phyloP scores from a whole-genome alignment of 2,113 vertebrate genomes.

The Tyto alba region DNA sequence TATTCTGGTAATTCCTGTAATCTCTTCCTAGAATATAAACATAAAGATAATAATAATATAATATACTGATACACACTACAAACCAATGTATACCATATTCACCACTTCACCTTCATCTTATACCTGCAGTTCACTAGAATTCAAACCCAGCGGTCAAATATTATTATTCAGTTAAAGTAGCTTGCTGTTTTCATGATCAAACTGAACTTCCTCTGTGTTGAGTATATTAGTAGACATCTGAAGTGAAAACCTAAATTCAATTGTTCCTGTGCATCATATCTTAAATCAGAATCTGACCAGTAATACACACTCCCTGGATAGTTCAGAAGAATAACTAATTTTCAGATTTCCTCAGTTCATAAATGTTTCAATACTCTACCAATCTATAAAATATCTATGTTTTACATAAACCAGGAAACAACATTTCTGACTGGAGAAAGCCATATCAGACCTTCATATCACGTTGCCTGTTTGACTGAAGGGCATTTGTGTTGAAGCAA shows the following conservation, averaged over 20 bases:
- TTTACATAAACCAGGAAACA: not conserved
- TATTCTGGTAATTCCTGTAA: not conserved
- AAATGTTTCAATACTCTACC: not conserved
- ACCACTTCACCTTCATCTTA: not conserved
- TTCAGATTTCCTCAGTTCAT: not conserved
- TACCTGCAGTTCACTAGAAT: not conserved
- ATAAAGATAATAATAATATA: not conserved
- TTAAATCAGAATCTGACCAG: not conserved
- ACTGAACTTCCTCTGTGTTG: not conserved
- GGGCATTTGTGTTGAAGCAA: not conserved
- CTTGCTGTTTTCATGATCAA: not conserved
- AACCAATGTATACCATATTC: not conserved
- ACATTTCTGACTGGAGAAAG: not conserved
- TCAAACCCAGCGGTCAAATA: not conserved
- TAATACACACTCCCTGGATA: not conserved
- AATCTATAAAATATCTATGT: not conserved
- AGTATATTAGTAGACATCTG: not conserved
- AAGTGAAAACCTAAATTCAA: not conserved
- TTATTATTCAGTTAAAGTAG: not conserved
- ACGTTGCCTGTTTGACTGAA: not conserved
- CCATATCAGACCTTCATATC: not conserved
- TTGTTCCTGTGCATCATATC: not conserved
- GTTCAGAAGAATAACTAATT: not conserved
- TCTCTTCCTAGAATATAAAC: not conserved
- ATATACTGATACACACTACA: not conserved